Evolutionary conservation across 2,888 invertebrate genomes (phyloP), one percentile per base, ranked within the genome.

Genomic region (Neocrepidodera transversa): DNA sequence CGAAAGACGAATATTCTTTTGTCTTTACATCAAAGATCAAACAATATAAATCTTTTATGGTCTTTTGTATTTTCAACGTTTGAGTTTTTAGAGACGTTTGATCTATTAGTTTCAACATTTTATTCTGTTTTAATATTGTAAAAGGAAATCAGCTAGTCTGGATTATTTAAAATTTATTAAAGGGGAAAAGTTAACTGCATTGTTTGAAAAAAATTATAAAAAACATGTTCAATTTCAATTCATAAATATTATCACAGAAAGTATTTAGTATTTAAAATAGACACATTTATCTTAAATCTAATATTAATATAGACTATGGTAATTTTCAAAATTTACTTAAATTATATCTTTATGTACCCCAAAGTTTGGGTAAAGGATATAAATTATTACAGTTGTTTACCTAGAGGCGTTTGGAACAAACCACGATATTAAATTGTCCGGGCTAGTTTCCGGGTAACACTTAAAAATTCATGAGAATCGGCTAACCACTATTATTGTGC

Each of bases 11-110:
- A 72, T 55, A 52, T 75, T 67, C 74, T 76, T n/a, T 76, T 76
- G 76, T 77, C 74, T 73, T 71, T 71, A 67, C 68, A 68, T 70
- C 69, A 69, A 73, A 76, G 74, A 75, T 76, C 76, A 72, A 71
- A 71, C 70, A 70, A 67, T 70, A 71, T 74, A 76, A 74, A 75
- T 75, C 73, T 76, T 76, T 73, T 73, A 75, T 69, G 57, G 58
- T 50, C 63, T 62, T 64, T 60, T 50, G 60, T 62, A 54, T 53
- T 51, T 55, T 47, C 50, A 49, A 59, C 56, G 59, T 63, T 58
- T 57, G 36, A 11, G 35, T 55, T 55, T 47, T 40, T 23, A 53
- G 58, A 23, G 45, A 47, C 53, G 40, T 58, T 58, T 53, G 58
- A 53, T 58, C 49, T 42, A 56, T 49, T 42, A 50, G 50, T 32